phyloP scores from a whole-genome alignment of 2,888 invertebrate species.

The Drosophila antonietae region DNA sequence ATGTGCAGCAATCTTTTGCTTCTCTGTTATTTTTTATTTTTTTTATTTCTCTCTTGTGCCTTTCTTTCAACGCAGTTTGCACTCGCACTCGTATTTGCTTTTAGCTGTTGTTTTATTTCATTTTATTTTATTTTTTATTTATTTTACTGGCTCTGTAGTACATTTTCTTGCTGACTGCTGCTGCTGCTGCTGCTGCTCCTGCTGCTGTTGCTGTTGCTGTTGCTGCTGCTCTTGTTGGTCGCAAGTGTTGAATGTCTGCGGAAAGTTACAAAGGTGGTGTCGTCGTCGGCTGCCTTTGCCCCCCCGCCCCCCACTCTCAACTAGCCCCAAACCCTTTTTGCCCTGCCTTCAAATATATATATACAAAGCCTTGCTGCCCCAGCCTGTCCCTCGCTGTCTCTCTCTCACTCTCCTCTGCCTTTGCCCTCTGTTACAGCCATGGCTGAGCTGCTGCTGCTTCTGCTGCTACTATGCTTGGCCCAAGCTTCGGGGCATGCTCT shows the following conservation, averaged over 20 bases:
- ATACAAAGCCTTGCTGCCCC: slow-evolving; percentile 9
- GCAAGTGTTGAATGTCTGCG: slow-evolving; percentile 74
- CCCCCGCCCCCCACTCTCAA: not conserved
- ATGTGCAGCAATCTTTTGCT: slow-evolving; percentile 65
- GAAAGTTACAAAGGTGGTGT: slow-evolving; percentile 71
- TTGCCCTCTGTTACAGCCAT: slow-evolving; percentile 29
- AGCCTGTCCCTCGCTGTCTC: not conserved
- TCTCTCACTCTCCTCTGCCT: not conserved
- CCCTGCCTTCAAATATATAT: slow-evolving; percentile 1
- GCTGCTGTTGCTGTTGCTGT: slow-evolving; percentile 32
- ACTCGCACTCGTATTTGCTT: slow-evolving; percentile 54
- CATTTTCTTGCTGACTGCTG: slow-evolving; percentile 52
- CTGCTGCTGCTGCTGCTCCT: slow-evolving; percentile 2
- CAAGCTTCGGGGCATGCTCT: slow-evolving; percentile 52
- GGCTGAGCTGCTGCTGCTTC: slow-evolving; percentile 18
- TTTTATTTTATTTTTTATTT: slow-evolving; percentile 31
- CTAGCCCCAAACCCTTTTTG: slow-evolving; percentile 2
- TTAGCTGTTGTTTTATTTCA: slow-evolving; percentile 25
- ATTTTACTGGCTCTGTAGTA: slow-evolving; percentile 45
- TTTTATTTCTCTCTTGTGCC: slow-evolving; percentile 21
- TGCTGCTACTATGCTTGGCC: slow-evolving; percentile 29
- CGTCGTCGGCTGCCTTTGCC: slow-evolving; percentile 30
- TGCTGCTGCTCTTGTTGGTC: slow-evolving; percentile 55
- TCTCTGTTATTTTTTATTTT: slow-evolving; percentile 31
- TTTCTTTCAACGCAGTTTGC: slow-evolving; percentile 51